These are phyloP conservation scores for Macrocentrus cingulum DNA, from an alignment of 1,140 invertebrate genomes.

Conservation along the genomic window DNA sequence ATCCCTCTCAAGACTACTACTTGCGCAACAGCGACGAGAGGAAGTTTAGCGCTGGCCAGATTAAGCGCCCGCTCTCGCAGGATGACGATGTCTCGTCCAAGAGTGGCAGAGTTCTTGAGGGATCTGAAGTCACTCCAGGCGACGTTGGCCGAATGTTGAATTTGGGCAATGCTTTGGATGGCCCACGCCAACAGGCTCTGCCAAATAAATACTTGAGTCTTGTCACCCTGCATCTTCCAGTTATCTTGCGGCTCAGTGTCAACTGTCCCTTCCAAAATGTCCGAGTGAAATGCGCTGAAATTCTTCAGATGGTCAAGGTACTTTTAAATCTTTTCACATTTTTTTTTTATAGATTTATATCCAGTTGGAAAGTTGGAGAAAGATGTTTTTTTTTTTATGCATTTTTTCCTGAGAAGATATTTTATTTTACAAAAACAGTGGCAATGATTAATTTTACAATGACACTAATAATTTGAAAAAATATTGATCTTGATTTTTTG, in stretches of 20 bases:
- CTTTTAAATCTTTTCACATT: constrained; percentile 26
- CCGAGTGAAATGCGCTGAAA: constrained; percentile 62
- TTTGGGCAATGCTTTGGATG: constrained; percentile 54
- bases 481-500: too few relatives aligned
- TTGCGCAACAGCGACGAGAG: constrained; percentile 43
- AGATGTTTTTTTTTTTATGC: too few relatives aligned
- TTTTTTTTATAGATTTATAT: too few relatives aligned
- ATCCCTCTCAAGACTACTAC: constrained; percentile 37
- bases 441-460: too few relatives aligned
- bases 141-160: constrained; percentile 57
- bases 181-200: constrained; percentile 49
- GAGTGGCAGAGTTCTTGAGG: constrained; percentile 42
- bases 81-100: constrained; percentile 50
- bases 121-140: constrained; percentile 49
- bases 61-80: constrained; percentile 51
- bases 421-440: too few relatives aligned
- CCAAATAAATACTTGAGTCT: constrained; percentile 60
- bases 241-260: constrained; percentile 62
- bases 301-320: constrained; percentile 63
- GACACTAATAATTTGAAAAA: too few relatives aligned
- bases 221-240: constrained; percentile 62
- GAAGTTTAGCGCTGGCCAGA: constrained; percentile 46
- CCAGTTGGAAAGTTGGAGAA: too few relatives aligned
- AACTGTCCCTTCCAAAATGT: constrained; percentile 65
- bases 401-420: too few relatives aligned